Evolutionary conservation across 2,888 invertebrate species (phyloP), one percentile per base, ranked within the genome.

Genomic region (Epinotia demarniana): DNA sequence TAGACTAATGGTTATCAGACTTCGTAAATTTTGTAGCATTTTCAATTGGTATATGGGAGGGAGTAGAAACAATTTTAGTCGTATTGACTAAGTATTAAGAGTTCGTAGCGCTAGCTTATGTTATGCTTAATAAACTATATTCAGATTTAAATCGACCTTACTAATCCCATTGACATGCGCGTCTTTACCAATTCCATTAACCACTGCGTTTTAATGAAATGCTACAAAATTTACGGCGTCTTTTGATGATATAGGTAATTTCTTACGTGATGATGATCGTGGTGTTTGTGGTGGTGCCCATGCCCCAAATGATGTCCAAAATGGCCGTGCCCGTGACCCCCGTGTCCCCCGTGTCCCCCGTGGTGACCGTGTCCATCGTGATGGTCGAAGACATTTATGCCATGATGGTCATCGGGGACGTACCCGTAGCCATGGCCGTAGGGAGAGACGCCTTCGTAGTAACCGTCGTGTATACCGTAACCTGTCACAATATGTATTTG

Each of bases 261-360:
- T 85, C 90, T 87, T 81, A 92, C 92, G 78, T 91, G 91, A 81
- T 90, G 87, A 73, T 87, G 86, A 81, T 90, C 80, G 71, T 83
- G 80, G 69, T 82, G 82, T 49, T 84, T 84, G 11, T 82, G 80
- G 46, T 85, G 82, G 68, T 85, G 79, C n/a, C 85, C 86, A 55
- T 81, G 81, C 18, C 64, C 74, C 62, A 74, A 57, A 19, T 83
- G 79, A 55, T 83, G 80, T 18, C 84, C 67, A 19, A 16, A 62
- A 57, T 71, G 81, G 13, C 49, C 80, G 78, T 80, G 80, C 4
- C 82, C 83, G 27, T 81, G 78, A 27, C 82, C 49, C 80, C 82
- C 80, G 49, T 86, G 84, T 8, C 9, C 9, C 5, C 53, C 66
- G 71, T 86, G 83, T 64, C 81, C 80, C 11, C 80, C 71, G 19